A percentile compares a stretch with the other conserved stretches of the same genome.
Conservation (phyloP, 2,888 invertebrate genomes). For the Ditula angustiorana region DNA sequence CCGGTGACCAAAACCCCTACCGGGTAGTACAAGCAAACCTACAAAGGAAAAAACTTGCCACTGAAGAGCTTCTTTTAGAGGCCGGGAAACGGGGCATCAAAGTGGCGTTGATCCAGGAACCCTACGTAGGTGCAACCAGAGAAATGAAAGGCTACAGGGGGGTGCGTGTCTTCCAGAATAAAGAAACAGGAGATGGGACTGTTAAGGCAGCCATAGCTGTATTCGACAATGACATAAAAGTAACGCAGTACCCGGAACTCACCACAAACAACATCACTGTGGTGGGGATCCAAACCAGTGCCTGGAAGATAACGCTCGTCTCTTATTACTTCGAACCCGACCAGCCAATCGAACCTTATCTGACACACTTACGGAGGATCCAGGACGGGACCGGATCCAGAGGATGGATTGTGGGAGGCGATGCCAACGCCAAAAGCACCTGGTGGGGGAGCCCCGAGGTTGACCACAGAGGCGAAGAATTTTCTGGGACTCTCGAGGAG, state of each 20-base stretch:
- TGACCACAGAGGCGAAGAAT: constrained; percentile 40
- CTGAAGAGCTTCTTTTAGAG: not conserved
- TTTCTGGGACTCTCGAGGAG: constrained; percentile 34
- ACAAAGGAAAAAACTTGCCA: constrained; percentile 5
- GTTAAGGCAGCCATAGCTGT: constrained; percentile 23
- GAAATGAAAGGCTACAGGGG: no score
- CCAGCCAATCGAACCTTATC: constrained; percentile 28
- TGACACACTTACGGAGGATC: no score
- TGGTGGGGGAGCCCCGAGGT: constrained; percentile 31
- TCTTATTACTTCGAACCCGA: constrained; percentile 44
- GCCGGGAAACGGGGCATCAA: not conserved
- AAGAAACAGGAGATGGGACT: not conserved
- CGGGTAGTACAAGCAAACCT: not conserved
- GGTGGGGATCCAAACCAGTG: constrained; percentile 33
- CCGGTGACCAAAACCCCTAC: not conserved
- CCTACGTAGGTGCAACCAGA: no score
- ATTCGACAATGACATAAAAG: constrained; percentile 4
- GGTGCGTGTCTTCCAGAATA: no score
- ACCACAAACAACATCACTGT: constrained; percentile 39
- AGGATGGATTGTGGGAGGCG: constrained; percentile 11
- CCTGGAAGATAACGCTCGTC: constrained; percentile 34
- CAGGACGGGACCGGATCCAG: no score
- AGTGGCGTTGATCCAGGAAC: no score
- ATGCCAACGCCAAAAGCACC: constrained; percentile 11
- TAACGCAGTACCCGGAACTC: constrained; percentile 14